phyloP scores from a whole-genome alignment of 2,888 invertebrate species.

The Tillus elongatus region DNA sequence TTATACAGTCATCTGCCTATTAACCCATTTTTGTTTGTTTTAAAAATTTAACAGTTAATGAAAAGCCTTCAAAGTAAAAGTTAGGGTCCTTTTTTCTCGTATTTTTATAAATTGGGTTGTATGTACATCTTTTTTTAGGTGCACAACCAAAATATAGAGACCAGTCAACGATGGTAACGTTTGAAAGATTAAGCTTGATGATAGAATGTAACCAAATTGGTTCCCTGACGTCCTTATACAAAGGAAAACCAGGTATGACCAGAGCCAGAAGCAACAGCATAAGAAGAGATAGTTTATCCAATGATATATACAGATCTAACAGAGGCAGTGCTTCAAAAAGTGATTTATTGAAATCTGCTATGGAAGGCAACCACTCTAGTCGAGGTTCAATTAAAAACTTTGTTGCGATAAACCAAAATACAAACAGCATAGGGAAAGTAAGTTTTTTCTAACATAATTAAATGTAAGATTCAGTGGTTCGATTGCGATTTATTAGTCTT shows the following conservation, averaged over 20 bases:
- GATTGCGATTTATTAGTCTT: no score
- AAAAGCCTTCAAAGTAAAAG: no score
- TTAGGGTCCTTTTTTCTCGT: no score
- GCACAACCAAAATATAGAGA: constrained; percentile 56
- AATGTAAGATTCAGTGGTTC: no score
- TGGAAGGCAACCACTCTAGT: constrained; percentile 53
- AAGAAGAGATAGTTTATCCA: constrained; percentile 49
- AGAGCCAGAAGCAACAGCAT: constrained; percentile 41
- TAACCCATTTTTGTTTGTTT: no score
- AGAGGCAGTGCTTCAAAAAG: constrained; percentile 52
- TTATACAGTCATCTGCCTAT: no score
- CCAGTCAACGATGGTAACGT: constrained; percentile 60
- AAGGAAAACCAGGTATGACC: constrained; percentile 37
- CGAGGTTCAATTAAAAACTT: constrained; percentile 19
- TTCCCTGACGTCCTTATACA: constrained; percentile 61
- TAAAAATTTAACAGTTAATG: no score
- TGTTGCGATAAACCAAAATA: not conserved
- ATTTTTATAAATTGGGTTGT: no score
- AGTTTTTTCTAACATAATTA: no score
- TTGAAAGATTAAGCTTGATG: constrained; percentile 64
- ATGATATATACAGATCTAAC: constrained; percentile 42
- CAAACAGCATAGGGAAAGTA: not conserved
- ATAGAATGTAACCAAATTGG: constrained; percentile 69
- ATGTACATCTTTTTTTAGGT: no score
- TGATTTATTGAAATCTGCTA: constrained; percentile 58